These are phyloP conservation scores for Drosophila trapezifrons DNA, from an alignment of 1,140 invertebrate genomes.

Conservation along the genomic window DNA sequence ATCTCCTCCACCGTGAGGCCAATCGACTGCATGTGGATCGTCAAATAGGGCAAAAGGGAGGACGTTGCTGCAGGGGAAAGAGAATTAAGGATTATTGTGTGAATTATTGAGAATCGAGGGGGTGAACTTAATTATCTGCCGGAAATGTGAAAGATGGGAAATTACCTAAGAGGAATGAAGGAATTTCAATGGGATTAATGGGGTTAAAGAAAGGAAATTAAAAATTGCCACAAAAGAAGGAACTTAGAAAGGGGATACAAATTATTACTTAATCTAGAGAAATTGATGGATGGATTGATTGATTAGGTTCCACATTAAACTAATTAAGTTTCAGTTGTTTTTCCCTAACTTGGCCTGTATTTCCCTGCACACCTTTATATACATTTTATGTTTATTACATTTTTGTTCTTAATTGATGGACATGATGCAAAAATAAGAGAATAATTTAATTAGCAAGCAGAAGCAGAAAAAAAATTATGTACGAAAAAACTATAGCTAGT, in stretches of 20 bases:
- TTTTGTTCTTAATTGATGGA: neutral
- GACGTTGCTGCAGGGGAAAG: slow-evolving; percentile 88
- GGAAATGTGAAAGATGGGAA: slow-evolving; percentile 28
- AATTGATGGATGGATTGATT: slow-evolving; percentile 8
- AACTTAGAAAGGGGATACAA: neutral
- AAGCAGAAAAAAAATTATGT: too few relatives aligned
- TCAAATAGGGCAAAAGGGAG: slow-evolving; percentile 92
- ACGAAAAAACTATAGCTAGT: too few relatives aligned
- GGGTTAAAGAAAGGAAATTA: slow-evolving; percentile 6
- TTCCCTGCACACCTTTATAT: neutral
- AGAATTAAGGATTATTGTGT: slow-evolving; percentile 20
- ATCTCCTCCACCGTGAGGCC: slow-evolving; percentile 93
- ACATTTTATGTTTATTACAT: neutral
- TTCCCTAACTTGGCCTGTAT: neutral
- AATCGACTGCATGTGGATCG: slow-evolving; percentile 94
- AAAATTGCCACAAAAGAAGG: neutral
- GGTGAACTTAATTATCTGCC: slow-evolving; percentile 16
- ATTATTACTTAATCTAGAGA: neutral
- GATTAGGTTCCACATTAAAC: neutral
- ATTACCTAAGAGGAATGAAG: slow-evolving; percentile 12
- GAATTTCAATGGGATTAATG: slow-evolving; percentile 2
- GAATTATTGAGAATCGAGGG: neutral
- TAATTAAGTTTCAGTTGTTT: neutral
- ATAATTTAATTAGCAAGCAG: too few relatives aligned
- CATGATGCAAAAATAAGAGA: neutral